These are phyloP conservation scores for Pimephales promelas DNA, from an alignment of 2,113 vertebrate species.

Conservation along the genomic window DNA sequence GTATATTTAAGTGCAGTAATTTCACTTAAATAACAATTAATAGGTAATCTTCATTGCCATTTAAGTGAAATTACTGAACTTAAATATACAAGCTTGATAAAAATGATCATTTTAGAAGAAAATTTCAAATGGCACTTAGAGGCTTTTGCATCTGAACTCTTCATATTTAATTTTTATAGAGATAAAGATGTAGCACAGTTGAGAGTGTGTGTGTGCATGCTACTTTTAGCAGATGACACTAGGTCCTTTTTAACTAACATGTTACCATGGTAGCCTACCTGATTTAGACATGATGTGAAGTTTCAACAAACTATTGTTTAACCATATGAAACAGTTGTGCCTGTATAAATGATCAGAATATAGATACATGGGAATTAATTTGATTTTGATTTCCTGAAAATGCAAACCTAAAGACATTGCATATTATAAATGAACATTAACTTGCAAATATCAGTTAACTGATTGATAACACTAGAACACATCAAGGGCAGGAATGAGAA, in stretches of 20 bases:
- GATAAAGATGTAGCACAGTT: not conserved
- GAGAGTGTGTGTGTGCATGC: not conserved
- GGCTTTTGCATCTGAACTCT: no score
- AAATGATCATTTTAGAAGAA: no score
- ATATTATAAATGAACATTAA: not conserved
- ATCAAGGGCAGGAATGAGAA: not conserved
- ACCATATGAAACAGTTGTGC: not conserved
- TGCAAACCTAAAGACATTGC: not conserved
- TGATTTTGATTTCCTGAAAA: not conserved
- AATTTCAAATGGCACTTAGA: no score
- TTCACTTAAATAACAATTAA: no score
- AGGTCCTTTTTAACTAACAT: slow-evolving; percentile 2
- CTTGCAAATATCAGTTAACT: not conserved
- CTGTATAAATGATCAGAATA: not conserved
- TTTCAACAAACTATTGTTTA: not conserved
- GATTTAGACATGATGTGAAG: not conserved
- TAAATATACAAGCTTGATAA: no score
- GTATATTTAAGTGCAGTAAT: no score
- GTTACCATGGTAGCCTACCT: not conserved
- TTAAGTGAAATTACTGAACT: no score
- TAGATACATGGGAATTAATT: not conserved
- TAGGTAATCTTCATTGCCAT: no score
- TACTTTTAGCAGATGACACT: slow-evolving; percentile 4
- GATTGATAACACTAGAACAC: not conserved
- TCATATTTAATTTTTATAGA: not conserved